phyloP scores from a whole-genome alignment of 2,888 invertebrate species.

The Hirtodrosophila histrioides region DNA sequence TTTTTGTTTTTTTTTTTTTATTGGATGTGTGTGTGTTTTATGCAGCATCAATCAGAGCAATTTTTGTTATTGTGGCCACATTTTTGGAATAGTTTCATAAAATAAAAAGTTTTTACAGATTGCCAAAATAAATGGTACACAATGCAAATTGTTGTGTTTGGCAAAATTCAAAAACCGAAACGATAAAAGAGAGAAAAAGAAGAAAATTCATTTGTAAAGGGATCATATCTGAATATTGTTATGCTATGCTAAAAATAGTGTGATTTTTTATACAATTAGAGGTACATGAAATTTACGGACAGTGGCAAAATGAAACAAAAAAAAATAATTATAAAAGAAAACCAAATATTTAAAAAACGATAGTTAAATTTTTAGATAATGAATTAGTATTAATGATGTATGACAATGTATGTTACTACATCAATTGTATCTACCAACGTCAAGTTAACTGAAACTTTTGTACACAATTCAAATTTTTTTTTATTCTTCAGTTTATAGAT shows the following conservation, averaged over 20 bases:
- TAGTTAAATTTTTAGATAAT: background rate
- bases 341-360: background rate
- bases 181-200: constrained; percentile 62
- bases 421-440: constrained; percentile 9
- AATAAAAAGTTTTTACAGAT: constrained; percentile 57
- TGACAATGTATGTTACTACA: constrained; percentile 38
- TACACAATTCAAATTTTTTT: constrained; percentile 11
- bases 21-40: constrained; percentile 33
- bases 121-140: constrained; percentile 38
- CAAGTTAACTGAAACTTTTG: constrained; percentile 14
- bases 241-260: constrained; percentile 37
- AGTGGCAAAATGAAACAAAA: constrained; percentile 14
- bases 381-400: constrained; percentile 22
- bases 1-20: constrained; percentile 30
- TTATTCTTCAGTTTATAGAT: constrained; percentile 18
- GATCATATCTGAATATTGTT: constrained; percentile 34
- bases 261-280: constrained; percentile 3
- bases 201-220: constrained; percentile 67
- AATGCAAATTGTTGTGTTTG: constrained; percentile 47
- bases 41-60: constrained; percentile 59
- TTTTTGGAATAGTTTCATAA: constrained; percentile 62
- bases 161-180: constrained; percentile 59
- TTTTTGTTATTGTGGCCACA: constrained; percentile 54
- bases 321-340: constrained; percentile 6
- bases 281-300: constrained; percentile 32